A percentile compares a stretch with the other conserved stretches of the same genome.
Conservation (phyloP, 30 jellyfish, hydroid and myxozoan species). For the Catostylus mosaicus region DNA sequence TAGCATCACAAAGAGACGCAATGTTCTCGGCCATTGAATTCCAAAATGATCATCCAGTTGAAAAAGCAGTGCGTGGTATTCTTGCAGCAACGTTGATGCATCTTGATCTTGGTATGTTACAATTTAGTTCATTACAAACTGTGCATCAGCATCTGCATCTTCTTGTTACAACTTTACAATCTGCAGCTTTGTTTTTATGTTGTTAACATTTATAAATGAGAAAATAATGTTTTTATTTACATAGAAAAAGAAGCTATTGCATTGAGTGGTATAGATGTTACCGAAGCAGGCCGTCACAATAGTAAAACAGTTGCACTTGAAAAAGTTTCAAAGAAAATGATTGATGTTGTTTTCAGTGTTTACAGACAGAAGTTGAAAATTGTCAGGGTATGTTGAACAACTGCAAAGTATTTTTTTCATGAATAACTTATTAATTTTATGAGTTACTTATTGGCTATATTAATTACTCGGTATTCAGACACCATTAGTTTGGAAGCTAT, state of each 20-base stretch:
- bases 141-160: too few relatives aligned
- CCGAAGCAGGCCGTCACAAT: constrained; percentile 5
- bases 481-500: too few relatives aligned
- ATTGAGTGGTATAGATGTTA: not conserved
- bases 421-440: too few relatives aligned
- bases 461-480: too few relatives aligned
- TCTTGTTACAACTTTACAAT: too few relatives aligned
- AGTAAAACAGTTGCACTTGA: not conserved
- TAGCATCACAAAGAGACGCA: constrained; percentile 36
- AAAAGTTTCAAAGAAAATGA: constrained; percentile 31
- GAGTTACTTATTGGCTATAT: too few relatives aligned
- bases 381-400: constrained; percentile 26
- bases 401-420: too few relatives aligned
- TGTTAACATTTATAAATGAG: not conserved
- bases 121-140: not conserved
- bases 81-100: constrained; percentile 42
- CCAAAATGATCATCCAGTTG: constrained; percentile 40
- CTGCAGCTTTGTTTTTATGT: not conserved
- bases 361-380: constrained; percentile 50
- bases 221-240: not conserved
- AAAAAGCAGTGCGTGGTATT: constrained; percentile 56
- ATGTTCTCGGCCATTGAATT: constrained; percentile 52
- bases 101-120: constrained; percentile 44
- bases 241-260: constrained; percentile 36
- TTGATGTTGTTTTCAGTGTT: constrained; percentile 46